phyloP scores from a whole-genome alignment of 1,140 invertebrate genomes.

The Halictus rubicundus region DNA sequence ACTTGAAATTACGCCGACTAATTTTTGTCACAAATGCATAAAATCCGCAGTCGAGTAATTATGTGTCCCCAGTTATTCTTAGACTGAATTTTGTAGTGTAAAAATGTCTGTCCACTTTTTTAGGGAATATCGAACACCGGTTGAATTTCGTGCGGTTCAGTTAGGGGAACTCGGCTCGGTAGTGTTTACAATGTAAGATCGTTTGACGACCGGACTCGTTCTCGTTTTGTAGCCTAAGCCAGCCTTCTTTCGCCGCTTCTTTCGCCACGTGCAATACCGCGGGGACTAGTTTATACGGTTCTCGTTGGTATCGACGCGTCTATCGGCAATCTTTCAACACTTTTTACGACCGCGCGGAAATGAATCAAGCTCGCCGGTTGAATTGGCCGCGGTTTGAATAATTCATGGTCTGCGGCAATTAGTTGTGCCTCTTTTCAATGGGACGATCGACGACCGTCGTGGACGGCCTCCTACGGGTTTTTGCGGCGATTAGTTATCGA shows the following conservation, averaged over 20 bases:
- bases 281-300: slow-evolving; percentile 2
- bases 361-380: slow-evolving; percentile 20
- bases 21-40: too few relatives aligned
- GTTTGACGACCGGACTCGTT: background rate
- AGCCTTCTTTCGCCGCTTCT: slow-evolving; percentile 24
- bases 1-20: too few relatives aligned
- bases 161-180: too few relatives aligned
- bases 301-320: slow-evolving; percentile 6
- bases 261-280: slow-evolving; percentile 6
- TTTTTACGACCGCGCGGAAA: slow-evolving; percentile 10
- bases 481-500: slow-evolving; percentile 21
- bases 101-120: background rate
- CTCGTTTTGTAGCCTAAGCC: background rate
- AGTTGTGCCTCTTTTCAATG: slow-evolving; percentile 18
- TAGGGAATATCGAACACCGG: background rate
- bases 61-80: too few relatives aligned
- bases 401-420: slow-evolving; percentile 21
- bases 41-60: too few relatives aligned
- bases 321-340: slow-evolving; percentile 11
- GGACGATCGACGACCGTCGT: slow-evolving; percentile 5
- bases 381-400: slow-evolving; percentile 16
- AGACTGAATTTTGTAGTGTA: background rate
- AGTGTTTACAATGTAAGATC: background rate
- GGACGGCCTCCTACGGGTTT: slow-evolving; percentile 4
- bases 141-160: too few relatives aligned